Percentiles rank a stretch among this genome's conserved stretches.
These are phyloP conservation scores for Hetaerina titia DNA, from an alignment of 2,888 invertebrate genomes.

Conservation along the genomic window DNA sequence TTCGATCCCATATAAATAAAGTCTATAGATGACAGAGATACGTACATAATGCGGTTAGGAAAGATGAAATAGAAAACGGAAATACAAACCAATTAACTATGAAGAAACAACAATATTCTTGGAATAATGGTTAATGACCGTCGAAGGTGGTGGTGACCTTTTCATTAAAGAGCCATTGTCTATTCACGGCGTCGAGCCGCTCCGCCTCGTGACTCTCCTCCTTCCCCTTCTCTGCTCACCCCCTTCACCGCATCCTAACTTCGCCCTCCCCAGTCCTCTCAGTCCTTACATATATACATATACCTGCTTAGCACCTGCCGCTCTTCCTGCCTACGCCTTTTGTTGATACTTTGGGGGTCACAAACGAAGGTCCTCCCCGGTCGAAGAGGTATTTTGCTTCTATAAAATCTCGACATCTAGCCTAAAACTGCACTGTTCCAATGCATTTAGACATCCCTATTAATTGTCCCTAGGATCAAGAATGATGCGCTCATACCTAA, in stretches of 20 bases:
- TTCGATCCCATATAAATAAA: background rate
- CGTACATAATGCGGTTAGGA: background rate
- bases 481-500: background rate
- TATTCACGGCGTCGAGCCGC: background rate
- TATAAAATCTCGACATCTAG: background rate
- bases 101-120: conserved; percentile 27
- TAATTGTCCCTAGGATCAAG: background rate
- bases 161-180: background rate
- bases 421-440: background rate
- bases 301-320: conserved; percentile 9
- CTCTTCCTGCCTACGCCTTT: conserved; percentile 14
- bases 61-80: conserved; percentile 35
- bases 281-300: background rate
- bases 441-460: background rate
- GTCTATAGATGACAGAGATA: background rate
- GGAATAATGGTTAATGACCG: conserved; percentile 21
- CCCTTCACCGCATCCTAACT: no score
- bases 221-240: no score
- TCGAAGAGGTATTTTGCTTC: background rate
- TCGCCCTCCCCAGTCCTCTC: background rate
- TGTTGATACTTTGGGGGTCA: conserved; percentile 10
- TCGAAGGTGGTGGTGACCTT: conserved; percentile 18
- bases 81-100: conserved; percentile 26
- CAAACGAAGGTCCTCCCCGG: background rate
- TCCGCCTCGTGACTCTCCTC: background rate